Evolutionary conservation across 2,113 vertebrate species (phyloP).

Genomic region (Brachirus orientalis): DNA sequence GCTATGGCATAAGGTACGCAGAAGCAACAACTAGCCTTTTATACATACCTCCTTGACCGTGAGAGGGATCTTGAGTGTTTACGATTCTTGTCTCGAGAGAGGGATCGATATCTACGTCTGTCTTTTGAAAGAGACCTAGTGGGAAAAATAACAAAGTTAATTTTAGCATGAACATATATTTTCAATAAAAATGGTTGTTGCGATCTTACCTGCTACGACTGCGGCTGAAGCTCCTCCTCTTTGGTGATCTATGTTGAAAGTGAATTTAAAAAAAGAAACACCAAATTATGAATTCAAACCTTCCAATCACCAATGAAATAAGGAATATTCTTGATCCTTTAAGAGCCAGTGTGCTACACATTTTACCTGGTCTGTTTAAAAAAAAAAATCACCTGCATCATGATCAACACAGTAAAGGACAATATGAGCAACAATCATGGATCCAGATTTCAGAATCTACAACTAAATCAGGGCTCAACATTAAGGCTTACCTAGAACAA

Average conservation of each 20-base stretch:
- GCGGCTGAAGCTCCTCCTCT: slow-evolving; percentile 93
- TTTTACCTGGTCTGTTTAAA: slow-evolving; percentile 68
- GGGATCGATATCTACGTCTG: slow-evolving; percentile 91
- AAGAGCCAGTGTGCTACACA: slow-evolving; percentile 55
- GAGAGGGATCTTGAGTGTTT: slow-evolving; percentile 95
- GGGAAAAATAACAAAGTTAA: background rate
- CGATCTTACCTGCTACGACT: slow-evolving; percentile 92
- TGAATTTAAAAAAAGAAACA: slow-evolving; percentile 40
- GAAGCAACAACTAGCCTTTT: background rate
- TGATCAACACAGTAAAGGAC: slow-evolving; percentile 31
- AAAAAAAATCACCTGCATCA: slow-evolving; percentile 77
- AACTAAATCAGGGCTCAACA: slow-evolving; percentile 58
- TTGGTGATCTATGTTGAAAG: slow-evolving; percentile 88
- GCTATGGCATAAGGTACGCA: background rate
- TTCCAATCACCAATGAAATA: slow-evolving; percentile 35
- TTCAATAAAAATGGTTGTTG: background rate
- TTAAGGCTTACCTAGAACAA: slow-evolving; percentile 22
- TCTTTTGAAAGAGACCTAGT: slow-evolving; percentile 95
- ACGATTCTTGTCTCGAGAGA: slow-evolving; percentile 93
- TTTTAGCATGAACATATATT: background rate
- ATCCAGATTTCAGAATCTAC: slow-evolving; percentile 28
- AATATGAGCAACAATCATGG: too few species aligned
- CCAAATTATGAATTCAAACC: background rate
- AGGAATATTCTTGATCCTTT: slow-evolving; percentile 26
- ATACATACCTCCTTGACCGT: slow-evolving; percentile 91